Evolutionary conservation across 2,888 invertebrate genomes (phyloP).

Genomic region (Prosopocoilus inquinatus): DNA sequence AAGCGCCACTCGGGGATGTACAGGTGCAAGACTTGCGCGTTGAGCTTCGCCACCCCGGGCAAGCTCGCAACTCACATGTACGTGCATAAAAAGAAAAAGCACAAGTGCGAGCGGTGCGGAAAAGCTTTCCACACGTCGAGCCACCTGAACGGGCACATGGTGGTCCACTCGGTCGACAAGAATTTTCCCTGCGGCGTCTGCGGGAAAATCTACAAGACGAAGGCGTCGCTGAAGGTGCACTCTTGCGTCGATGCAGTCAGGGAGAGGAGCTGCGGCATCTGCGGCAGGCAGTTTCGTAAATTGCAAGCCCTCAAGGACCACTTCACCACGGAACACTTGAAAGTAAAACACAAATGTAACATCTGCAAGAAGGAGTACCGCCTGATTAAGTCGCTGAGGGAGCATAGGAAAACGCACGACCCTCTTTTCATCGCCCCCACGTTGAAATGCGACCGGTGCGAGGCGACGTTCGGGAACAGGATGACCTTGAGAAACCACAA

Average conservation of each 20-base stretch:
- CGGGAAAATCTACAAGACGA: constrained; percentile 51
- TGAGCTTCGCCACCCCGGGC: not conserved
- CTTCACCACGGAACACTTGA: not conserved
- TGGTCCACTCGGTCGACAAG: constrained; percentile 55
- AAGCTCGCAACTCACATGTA: not conserved
- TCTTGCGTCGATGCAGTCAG: not conserved
- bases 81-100: constrained; percentile 46
- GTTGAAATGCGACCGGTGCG: too few relatives aligned
- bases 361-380: too few relatives aligned
- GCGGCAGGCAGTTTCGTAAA: too few relatives aligned
- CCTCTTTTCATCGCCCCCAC: too few relatives aligned
- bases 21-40: not conserved
- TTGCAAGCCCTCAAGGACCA: too few relatives aligned
- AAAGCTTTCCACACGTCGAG: constrained; percentile 56
- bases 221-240: not conserved
- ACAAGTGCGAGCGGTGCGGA: constrained; percentile 55
- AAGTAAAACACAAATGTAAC: not conserved
- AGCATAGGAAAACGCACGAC: too few relatives aligned
- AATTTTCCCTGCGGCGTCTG: constrained; percentile 55
- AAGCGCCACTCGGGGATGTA: not conserved
- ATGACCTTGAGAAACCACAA: too few relatives aligned
- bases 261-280: too few relatives aligned
- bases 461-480: too few relatives aligned
- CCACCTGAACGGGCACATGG: constrained; percentile 56
- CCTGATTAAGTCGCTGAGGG: too few relatives aligned